A percentile compares a stretch with the other conserved stretches of the same genome.
These are phyloP conservation scores for Crossaster papposus DNA, from an alignment of 53 echinoderm and acorn worm species.

Conservation along the genomic window DNA sequence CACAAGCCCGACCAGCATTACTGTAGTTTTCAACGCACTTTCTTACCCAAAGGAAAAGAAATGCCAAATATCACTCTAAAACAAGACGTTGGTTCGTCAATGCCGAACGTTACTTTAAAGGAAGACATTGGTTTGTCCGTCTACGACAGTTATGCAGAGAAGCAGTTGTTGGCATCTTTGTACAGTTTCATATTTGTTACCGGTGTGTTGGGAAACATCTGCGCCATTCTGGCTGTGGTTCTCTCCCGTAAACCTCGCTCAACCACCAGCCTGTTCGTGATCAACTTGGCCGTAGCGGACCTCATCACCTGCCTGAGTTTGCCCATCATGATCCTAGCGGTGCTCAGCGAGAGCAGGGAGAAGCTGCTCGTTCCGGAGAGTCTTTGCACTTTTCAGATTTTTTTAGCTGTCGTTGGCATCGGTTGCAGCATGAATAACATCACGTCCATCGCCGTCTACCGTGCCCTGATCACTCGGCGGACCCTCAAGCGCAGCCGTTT, in stretches of 20 bases:
- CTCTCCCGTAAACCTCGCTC: constrained; percentile 3
- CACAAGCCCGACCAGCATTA: no score
- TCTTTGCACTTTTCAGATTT: background rate
- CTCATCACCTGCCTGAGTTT: constrained; percentile 20
- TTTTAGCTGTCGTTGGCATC: background rate
- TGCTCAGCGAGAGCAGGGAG: constrained; percentile 14
- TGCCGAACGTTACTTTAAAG: background rate
- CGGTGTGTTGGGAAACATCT: background rate
- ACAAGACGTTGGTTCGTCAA: background rate
- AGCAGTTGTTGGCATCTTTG: background rate
- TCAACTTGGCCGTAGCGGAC: constrained; percentile 39
- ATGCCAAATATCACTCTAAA: background rate
- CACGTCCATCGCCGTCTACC: background rate
- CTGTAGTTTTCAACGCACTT: no score
- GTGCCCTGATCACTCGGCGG: constrained; percentile 1
- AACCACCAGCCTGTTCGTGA: constrained; percentile 42
- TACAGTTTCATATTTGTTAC: background rate
- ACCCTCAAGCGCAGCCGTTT: background rate
- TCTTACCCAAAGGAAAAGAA: no score
- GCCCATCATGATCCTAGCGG: constrained; percentile 24
- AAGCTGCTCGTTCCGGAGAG: background rate
- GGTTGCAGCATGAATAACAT: constrained; percentile 19
- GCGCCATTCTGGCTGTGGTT: background rate
- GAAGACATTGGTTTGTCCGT: background rate
- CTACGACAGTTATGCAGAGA: background rate